phyloP scores from a whole-genome alignment of 2,888 invertebrate genomes.

The Thereva unica region DNA sequence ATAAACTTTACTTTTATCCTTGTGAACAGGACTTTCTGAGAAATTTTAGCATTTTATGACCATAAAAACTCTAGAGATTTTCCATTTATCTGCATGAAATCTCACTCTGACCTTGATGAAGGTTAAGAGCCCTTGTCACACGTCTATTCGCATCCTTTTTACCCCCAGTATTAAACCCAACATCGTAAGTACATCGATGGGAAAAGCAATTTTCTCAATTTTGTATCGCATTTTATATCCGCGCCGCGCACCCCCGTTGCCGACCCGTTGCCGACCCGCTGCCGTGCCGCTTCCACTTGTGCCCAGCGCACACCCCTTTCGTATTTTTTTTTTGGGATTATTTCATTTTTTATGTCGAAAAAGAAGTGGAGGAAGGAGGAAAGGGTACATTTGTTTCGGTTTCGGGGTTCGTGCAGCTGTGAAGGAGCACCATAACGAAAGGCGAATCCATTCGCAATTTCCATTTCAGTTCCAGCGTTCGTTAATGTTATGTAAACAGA shows the following conservation, averaged over 20 bases:
- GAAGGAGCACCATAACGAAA: too few relatives aligned
- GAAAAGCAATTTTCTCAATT: slow-evolving; percentile 27
- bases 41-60: slow-evolving; percentile 19
- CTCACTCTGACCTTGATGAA: slow-evolving; percentile 16
- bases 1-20: too few relatives aligned
- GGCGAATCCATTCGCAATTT: too few relatives aligned
- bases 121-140: neutral
- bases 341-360: too few relatives aligned
- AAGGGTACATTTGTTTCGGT: too few relatives aligned
- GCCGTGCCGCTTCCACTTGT: slow-evolving; percentile 3
- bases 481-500: slow-evolving; percentile 42
- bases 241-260: slow-evolving; percentile 1
- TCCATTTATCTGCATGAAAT: slow-evolving; percentile 14
- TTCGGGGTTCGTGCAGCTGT: too few relatives aligned
- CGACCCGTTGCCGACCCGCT: slow-evolving; percentile 1
- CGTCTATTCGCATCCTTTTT: slow-evolving; percentile 12
- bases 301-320: slow-evolving; percentile 10
- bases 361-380: too few relatives aligned
- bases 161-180: slow-evolving; percentile 9
- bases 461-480: slow-evolving; percentile 14
- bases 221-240: slow-evolving; percentile 21
- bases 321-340: too few relatives aligned
- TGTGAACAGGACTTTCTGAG: neutral
- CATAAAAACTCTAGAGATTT: slow-evolving; percentile 19
- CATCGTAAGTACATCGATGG: slow-evolving; percentile 7